Evolutionary conservation across 2,888 invertebrate genomes (phyloP).

Genomic region (Loripinus fragilis): DNA sequence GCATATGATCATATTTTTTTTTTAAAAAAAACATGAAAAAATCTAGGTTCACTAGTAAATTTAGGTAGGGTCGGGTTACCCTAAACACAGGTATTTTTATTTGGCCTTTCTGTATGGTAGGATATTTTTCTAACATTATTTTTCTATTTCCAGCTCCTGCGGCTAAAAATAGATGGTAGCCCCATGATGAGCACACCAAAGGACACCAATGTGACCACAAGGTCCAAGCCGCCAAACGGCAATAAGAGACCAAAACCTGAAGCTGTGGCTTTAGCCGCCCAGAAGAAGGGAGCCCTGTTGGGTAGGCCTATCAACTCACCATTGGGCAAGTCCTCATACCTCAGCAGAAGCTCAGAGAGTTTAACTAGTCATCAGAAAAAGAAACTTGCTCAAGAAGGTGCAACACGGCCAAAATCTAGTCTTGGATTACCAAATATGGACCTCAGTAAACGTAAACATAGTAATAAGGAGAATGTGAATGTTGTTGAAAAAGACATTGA

Average conservation of each 20-base stretch:
- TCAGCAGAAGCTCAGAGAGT: slow-evolving; percentile 82
- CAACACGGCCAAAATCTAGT: slow-evolving; percentile 65
- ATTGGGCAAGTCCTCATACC: slow-evolving; percentile 71
- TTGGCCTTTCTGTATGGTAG: too few relatives aligned
- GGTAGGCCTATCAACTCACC: slow-evolving; percentile 62
- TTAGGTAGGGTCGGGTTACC: too few relatives aligned
- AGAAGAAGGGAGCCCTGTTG: slow-evolving; percentile 47
- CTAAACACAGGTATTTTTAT: too few relatives aligned
- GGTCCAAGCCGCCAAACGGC: slow-evolving; percentile 45
- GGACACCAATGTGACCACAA: slow-evolving; percentile 38
- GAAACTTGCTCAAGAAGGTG: slow-evolving; percentile 64
- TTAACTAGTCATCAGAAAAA: slow-evolving; percentile 75
- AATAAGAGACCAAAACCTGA: slow-evolving; percentile 65
- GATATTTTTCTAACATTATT: neutral
- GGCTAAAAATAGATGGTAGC: slow-evolving; percentile 31
- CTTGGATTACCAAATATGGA: slow-evolving; percentile 59
- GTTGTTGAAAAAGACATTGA: slow-evolving; percentile 66
- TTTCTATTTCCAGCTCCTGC: slow-evolving; percentile 47
- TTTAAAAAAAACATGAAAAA: too few relatives aligned
- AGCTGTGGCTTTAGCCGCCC: slow-evolving; percentile 61
- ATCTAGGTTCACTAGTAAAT: too few relatives aligned
- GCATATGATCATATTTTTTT: too few relatives aligned
- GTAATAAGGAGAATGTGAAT: slow-evolving; percentile 77
- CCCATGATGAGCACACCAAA: slow-evolving; percentile 42
- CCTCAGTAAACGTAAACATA: slow-evolving; percentile 56